Base-by-base conservation (phyloP, 2,888 invertebrate genomes). In the Monochamus alternatus region DNA sequence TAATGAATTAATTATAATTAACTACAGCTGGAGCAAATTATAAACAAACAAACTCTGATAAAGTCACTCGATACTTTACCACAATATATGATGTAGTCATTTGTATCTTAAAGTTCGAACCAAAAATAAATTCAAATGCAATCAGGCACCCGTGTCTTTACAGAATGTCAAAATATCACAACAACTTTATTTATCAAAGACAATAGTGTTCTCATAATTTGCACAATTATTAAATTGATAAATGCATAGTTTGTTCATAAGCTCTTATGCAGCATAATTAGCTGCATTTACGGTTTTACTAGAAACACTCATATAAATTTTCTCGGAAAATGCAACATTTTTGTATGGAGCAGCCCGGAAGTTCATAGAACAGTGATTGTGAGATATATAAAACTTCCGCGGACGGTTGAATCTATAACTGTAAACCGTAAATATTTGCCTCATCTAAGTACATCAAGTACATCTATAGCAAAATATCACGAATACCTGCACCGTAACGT, bases 401-500 rank as follows among this genome's bases (percentile, higher is more conserved):
- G 47, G 69, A 32, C 7, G 10, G 47, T 12, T 31, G 47, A 58
- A 4, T 12, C 14, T 47, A 43, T 59, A 69, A 69, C 68, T 59
- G 68, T 69, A 68, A 58, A 68, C 32, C 55, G 32, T 59, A 47
- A 60, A 68, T 69, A 44, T 64, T 64, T 67, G 51, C 60, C 22
- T 52, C 73, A n/a, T 52, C 63, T 9, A 52, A n/a, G 12, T n/a
- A 22, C 22, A 22, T 38, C 5, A 64, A 68, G 32, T 70, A 70
- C 74, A 75, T 75, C 65, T 60, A 31, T 58, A 55, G 52, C 60
- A 73, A 70, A 69, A 60, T 62, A 52, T 31, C 55, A 8, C 31
- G 60, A 70, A 70, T 69, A 59, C 64, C 70, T 52, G 69, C 58
- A n/a, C 38, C 65, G 55, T 12, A 38, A 64, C 62, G 65, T 58